Evolutionary conservation across 2,888 invertebrate species (phyloP).

Genomic region (Drosophila multiciliata): DNA sequence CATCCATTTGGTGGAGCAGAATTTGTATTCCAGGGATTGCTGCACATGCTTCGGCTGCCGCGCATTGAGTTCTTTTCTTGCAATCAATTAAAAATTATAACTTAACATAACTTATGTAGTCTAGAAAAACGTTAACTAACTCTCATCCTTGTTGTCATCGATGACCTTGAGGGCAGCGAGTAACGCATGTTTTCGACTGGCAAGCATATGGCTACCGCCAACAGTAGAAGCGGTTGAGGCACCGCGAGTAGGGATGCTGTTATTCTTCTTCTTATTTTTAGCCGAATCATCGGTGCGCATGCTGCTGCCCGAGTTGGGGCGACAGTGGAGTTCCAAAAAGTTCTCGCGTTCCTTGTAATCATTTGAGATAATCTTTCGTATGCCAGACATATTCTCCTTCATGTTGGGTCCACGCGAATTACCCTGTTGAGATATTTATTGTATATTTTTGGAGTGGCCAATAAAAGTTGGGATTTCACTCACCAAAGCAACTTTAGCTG

Average conservation of each 20-base stretch:
- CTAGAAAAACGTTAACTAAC: slow-evolving; percentile 56
- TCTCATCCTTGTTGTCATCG: slow-evolving; percentile 84
- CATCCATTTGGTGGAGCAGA: slow-evolving; percentile 22
- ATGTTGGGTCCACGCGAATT: slow-evolving; percentile 56
- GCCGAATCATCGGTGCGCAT: slow-evolving; percentile 56
- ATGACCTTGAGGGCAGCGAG: slow-evolving; percentile 88
- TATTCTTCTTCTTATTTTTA: slow-evolving; percentile 57
- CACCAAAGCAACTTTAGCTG: slow-evolving; percentile 19
- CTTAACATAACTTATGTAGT: slow-evolving; percentile 60
- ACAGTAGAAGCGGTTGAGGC: slow-evolving; percentile 16
- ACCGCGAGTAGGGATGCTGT: slow-evolving; percentile 39
- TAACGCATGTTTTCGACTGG: slow-evolving; percentile 86
- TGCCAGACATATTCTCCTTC: slow-evolving; percentile 76
- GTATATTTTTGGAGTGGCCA: neutral
- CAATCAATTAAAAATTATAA: slow-evolving; percentile 64
- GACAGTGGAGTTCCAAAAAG: slow-evolving; percentile 83
- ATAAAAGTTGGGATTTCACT: neutral
- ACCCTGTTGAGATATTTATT: slow-evolving; percentile 9
- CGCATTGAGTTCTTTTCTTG: slow-evolving; percentile 31
- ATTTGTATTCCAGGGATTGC: slow-evolving; percentile 15
- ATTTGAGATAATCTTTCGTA: slow-evolving; percentile 82
- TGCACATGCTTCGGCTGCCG: slow-evolving; percentile 35
- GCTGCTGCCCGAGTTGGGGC: slow-evolving; percentile 73
- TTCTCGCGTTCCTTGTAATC: slow-evolving; percentile 83
- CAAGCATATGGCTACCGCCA: slow-evolving; percentile 63